Evolutionary conservation across 2,888 invertebrate genomes (phyloP), one percentile per base, ranked within the genome.

Genomic region (Arge pagana): DNA sequence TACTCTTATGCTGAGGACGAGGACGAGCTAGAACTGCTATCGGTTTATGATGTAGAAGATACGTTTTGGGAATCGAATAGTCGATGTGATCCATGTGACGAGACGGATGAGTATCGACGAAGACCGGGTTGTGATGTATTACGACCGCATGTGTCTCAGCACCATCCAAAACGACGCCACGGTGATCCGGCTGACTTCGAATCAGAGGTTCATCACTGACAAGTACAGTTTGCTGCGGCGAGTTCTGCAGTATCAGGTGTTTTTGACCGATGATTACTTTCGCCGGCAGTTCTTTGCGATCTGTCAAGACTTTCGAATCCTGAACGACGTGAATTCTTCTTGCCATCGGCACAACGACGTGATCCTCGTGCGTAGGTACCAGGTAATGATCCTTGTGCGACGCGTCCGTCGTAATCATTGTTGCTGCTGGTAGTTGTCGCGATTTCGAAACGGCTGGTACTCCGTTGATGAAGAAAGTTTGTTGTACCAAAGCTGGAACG

Each of bases 231-330:
- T 42, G 30, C 7, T 19, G 10, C 18, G 10, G 23, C 4, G 50
- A 42, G 6, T 43, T 21, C 26, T 51, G 42, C 6, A 51, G 19
- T 10, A 43, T 31, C 10, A 51, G 23, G 24, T 51, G 50, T 24
- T 36, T 51, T 28, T 51, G 33, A 18, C 43, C 19, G 4, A 51
- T 24, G 8, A 51, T 35, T 18, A 51, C 36, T 16, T 43, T 36
- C 7, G 50, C 50, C 15, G 50, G 42, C 26, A 51, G 33, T 35
- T 51, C 43, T 23, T 51, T 51, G 42, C 43, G 50, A 13, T 43
- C 50, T n/a, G 43, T 15, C 13, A 50, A 8, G 11, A 50, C 24
- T 23, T 23, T 50, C 6, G 50, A 31, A 42, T 42, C 31, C 16
- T n/a, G 39, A 8, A 33, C 43, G 0, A 6, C 16, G 15, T 43